These are phyloP conservation scores for Nyctalus aviator DNA, from an alignment of 2,797 vertebrate genomes.

Conservation along the genomic window DNA sequence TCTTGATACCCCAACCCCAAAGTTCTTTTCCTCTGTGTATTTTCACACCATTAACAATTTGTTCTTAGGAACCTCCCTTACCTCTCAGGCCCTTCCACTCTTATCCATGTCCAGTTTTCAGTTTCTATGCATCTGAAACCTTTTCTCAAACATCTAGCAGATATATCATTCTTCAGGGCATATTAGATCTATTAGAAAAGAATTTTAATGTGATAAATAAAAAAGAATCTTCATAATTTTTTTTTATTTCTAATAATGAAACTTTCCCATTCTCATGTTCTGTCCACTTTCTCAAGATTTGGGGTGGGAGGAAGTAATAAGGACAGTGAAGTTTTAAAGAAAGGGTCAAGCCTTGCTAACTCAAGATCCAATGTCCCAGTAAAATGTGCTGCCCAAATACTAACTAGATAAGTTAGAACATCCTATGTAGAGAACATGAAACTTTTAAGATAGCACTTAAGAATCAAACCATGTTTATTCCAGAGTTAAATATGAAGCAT, in stretches of 20 bases:
- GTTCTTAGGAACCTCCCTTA: not conserved
- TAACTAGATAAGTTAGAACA: not conserved
- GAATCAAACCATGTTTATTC: not conserved
- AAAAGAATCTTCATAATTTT: not conserved
- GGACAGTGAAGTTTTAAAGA: not conserved
- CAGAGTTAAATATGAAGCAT: not conserved
- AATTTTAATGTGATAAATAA: not conserved
- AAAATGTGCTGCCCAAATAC: not conserved
- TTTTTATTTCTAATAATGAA: slow-evolving; percentile 27
- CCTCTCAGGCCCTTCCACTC: not conserved
- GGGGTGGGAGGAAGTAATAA: not conserved
- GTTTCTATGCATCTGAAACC: not conserved
- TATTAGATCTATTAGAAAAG: not conserved
- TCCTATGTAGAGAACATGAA: not conserved
- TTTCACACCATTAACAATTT: not conserved
- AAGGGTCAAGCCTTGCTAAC: not conserved
- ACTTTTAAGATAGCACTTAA: not conserved
- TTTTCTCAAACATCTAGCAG: not conserved
- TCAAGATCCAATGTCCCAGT: not conserved
- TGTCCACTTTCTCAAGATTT: not conserved
- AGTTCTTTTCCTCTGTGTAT: not conserved
- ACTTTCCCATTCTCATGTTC: not conserved
- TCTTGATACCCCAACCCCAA: not conserved
- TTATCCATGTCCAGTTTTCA: not conserved
- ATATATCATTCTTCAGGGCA: not conserved